These are phyloP conservation scores for Tetraneura akinire DNA, from an alignment of 1,140 invertebrate species.

Conservation along the genomic window DNA sequence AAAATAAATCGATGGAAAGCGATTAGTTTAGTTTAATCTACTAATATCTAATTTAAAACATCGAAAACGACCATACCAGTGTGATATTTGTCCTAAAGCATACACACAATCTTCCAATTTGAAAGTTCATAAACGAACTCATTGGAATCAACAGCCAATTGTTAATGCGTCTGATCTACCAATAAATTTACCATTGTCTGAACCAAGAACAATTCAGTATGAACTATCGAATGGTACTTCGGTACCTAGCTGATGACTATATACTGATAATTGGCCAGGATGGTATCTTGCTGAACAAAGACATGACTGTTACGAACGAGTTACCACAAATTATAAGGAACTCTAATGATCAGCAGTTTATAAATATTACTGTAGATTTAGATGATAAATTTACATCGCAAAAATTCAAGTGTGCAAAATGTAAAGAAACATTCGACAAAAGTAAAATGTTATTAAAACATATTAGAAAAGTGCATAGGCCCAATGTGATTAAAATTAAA, in stretches of 20 bases:
- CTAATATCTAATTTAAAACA: no score
- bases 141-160: constrained; percentile 54
- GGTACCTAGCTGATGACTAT: background rate
- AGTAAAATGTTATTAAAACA: constrained; percentile 23
- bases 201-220: background rate
- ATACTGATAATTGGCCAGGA: constrained; percentile 16
- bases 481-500: background rate
- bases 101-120: constrained; percentile 46
- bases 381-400: background rate
- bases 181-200: background rate
- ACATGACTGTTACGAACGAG: background rate
- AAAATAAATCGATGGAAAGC: no score
- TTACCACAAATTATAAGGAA: background rate
- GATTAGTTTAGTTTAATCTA: no score
- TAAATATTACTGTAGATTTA: no score
- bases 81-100: constrained; percentile 64
- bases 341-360: no score
- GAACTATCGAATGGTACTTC: background rate
- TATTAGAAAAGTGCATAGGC: background rate
- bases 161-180: background rate
- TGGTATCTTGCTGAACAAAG: constrained; percentile 13
- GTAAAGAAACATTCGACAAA: constrained; percentile 24
- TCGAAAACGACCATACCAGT: constrained; percentile 76
- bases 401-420: constrained; percentile 39
- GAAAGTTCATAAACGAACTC: constrained; percentile 62